A percentile compares a stretch with the other conserved stretches of the same genome.
phyloP scores from a whole-genome alignment of 2,113 vertebrate genomes.

The Synodontis membranacea region DNA sequence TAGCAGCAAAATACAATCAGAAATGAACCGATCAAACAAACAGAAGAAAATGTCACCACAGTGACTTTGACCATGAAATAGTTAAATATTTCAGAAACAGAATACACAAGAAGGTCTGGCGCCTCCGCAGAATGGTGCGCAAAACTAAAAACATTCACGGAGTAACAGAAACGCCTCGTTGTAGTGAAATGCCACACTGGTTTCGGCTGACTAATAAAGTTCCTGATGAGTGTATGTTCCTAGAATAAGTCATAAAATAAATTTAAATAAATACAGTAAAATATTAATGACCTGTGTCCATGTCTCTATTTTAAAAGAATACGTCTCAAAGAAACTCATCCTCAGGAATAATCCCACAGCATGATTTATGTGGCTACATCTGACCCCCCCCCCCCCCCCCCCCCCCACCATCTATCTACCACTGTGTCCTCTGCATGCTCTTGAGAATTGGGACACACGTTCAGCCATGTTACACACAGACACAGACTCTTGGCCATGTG shows the following conservation, averaged over 20 bases:
- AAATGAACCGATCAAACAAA: background rate
- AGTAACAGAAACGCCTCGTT: background rate
- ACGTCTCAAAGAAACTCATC: background rate
- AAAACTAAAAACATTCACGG: background rate
- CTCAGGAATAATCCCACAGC: background rate
- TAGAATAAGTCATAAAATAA: too few relatives aligned
- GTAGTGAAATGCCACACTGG: background rate
- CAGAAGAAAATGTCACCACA: background rate
- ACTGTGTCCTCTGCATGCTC: constrained; percentile 17
- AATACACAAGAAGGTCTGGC: background rate
- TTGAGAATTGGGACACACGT: constrained; percentile 20
- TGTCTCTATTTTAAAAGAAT: background rate
- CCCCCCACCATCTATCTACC: background rate
- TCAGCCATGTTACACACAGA: background rate
- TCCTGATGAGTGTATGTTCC: too few relatives aligned
- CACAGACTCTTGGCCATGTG: background rate
- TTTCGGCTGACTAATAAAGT: background rate
- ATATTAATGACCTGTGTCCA: background rate
- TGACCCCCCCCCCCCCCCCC: background rate
- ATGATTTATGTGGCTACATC: background rate
- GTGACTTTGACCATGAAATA: background rate
- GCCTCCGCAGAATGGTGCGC: background rate
- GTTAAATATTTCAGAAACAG: background rate
- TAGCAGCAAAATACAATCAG: background rate
- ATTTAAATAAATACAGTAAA: too few relatives aligned